A percentile compares a stretch with the other conserved stretches of the same genome.
Evolutionary conservation across 2,888 invertebrate species (phyloP).

Genomic region (Chaetogeoica ovagalla): DNA sequence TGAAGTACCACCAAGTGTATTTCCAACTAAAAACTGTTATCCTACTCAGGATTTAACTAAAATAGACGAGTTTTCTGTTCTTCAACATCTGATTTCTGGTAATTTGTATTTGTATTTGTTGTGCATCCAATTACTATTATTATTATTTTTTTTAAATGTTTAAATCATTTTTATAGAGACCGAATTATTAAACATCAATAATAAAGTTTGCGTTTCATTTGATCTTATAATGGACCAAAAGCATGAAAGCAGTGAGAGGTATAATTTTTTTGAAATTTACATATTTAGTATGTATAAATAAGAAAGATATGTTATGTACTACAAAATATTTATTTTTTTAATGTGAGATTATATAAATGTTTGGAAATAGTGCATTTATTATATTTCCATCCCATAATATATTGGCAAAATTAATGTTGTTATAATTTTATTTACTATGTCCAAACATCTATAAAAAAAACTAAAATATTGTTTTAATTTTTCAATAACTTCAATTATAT

Average conservation of each 20-base stretch:
- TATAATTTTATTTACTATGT: too few relatives aligned
- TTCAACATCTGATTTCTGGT: conserved; percentile 49
- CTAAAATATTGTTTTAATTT: too few relatives aligned
- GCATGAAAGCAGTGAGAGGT: conserved; percentile 45
- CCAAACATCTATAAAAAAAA: too few relatives aligned
- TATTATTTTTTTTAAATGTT: neutral
- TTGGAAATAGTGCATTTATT: too few relatives aligned
- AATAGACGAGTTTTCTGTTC: conserved; percentile 42
- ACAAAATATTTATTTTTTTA: too few relatives aligned
- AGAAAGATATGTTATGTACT: too few relatives aligned
- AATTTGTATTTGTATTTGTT: neutral
- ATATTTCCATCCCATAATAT: too few relatives aligned
- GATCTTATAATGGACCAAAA: conserved; percentile 46
- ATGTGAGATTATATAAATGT: too few relatives aligned
- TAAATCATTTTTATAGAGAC: conserved; percentile 28
- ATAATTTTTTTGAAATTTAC: neutral
- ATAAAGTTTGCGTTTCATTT: conserved; percentile 46
- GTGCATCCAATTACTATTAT: neutral
- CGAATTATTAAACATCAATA: conserved; percentile 29
- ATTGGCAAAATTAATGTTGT: too few relatives aligned
- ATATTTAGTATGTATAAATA: too few relatives aligned
- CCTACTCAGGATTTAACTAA: conserved; percentile 61
- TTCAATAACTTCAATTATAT: too few relatives aligned
- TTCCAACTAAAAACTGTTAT: conserved; percentile 74
- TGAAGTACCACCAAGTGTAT: conserved; percentile 67